Evolutionary conservation across 2,797 vertebrate species (phyloP), one percentile per base, ranked within the genome.

Genomic region (Alauda arvensis): DNA sequence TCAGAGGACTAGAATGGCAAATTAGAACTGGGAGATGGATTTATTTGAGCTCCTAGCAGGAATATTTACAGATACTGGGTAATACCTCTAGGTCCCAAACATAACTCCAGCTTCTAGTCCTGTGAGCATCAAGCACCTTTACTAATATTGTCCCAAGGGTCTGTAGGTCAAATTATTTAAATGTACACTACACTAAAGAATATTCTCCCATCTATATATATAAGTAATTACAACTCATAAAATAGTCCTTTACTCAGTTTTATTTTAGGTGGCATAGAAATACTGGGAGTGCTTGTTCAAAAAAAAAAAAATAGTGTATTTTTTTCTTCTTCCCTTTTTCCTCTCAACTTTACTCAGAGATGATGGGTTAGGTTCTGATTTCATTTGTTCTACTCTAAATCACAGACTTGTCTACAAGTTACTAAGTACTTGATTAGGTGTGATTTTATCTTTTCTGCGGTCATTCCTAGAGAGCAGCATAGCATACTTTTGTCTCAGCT

Each of bases 301-400:
- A 56, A 8, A 24, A 55, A 42, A 71, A 9, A 42, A 55, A 10
- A 2, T 8, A 67, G 1, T 0, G 0, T 5, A 18, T 33, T 42
- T 70, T 60, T 72, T 18, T 18, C 15, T 70, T 75, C 14, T 25
- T 53, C 17, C 5, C 14, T 26, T 80, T 46, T 46, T 10, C 20
- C 59, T 78, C n/a, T 57, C 61, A 70, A 17, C 29, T 48, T 71
- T 19, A 34, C 20, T 65, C 18, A 61, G 52, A 48, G 43, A 43
- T 15, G 9, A 28, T 65, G 15, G 43, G 20, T 28, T 48, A 77
- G 18, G 74, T 78, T 86, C 28, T 40, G 20, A 71, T 71, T 55
- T 77, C 4, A 70, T 43, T 68, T 92, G 28, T 49, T 71, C 37
- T 39, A 17, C 26, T 71, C 28, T 61, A 82, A 56, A 77, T 57